Evolutionary conservation across 1,140 invertebrate species (phyloP).

Genomic region (Whitmania pigra): DNA sequence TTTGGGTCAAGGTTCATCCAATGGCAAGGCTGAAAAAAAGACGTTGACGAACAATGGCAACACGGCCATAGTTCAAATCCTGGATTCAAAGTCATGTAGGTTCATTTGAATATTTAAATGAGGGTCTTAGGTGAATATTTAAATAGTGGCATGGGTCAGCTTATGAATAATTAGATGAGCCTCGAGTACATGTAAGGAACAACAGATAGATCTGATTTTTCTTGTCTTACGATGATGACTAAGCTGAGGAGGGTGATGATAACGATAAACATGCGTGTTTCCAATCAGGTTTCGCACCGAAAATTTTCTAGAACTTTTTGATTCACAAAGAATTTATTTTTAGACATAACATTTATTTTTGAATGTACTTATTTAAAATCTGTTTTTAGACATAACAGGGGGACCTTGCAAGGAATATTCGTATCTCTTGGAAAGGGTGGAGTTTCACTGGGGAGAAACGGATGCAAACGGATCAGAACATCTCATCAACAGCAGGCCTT

Average conservation of each 20-base stretch:
- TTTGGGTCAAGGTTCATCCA: too few relatives aligned
- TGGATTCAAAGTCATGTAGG: slow-evolving; percentile 7
- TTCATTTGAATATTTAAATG: too few relatives aligned
- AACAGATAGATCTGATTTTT: background rate
- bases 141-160: background rate
- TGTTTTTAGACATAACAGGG: slow-evolving; percentile 9
- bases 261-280: slow-evolving; percentile 17
- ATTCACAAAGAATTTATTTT: background rate
- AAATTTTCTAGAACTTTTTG: too few relatives aligned
- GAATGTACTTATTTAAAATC: too few relatives aligned
- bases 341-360: slow-evolving; percentile 11
- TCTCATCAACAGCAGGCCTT: slow-evolving; percentile 37
- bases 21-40: slow-evolving; percentile 8
- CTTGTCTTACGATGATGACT: slow-evolving; percentile 21
- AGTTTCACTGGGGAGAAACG: slow-evolving; percentile 17
- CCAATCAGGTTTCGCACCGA: too few relatives aligned
- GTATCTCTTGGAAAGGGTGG: slow-evolving; percentile 5
- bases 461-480: slow-evolving; percentile 18
- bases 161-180: too few relatives aligned
- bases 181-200: too few relatives aligned
- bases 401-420: slow-evolving; percentile 16
- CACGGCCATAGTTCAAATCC: slow-evolving; percentile 10
- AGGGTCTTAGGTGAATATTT: too few relatives aligned
- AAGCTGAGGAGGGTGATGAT: slow-evolving; percentile 25
- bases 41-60: slow-evolving; percentile 11